phyloP scores from a whole-genome alignment of 2,888 invertebrate species.

The Acanthoscelides obtectus region DNA sequence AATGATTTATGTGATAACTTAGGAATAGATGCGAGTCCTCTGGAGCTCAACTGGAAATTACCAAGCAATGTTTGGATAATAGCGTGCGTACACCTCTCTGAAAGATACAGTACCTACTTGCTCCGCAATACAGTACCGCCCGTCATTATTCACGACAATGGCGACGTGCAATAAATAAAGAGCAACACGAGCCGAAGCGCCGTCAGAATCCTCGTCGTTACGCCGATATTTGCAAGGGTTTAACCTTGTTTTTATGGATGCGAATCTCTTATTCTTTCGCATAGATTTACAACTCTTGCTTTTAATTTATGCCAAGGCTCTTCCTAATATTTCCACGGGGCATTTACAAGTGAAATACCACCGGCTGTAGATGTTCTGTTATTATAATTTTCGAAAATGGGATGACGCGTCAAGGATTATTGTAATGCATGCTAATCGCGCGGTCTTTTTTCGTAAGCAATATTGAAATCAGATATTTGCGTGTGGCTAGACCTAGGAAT shows the following conservation, averaged over 20 bases:
- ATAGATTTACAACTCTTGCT: constrained; percentile 21
- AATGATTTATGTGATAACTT: no score
- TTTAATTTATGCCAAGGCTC: constrained; percentile 11
- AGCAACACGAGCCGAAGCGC: constrained; percentile 17
- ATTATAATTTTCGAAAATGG: not conserved
- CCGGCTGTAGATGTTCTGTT: not conserved
- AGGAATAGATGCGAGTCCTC: no score
- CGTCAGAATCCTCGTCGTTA: constrained; percentile 14
- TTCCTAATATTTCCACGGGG: constrained; percentile 2
- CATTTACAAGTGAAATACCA: not conserved
- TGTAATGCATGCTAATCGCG: not conserved
- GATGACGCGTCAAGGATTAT: not conserved
- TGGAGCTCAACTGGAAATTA: no score
- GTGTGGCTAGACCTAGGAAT: no score
- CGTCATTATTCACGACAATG: constrained; percentile 15
- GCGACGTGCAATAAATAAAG: constrained; percentile 23
- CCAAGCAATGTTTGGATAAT: not conserved
- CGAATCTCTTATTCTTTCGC: constrained; percentile 14
- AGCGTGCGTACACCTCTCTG: not conserved
- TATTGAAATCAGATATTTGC: not conserved
- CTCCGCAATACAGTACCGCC: constrained; percentile 1
- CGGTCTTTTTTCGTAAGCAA: not conserved
- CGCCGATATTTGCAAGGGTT: constrained; percentile 23
- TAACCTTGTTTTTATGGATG: constrained; percentile 24
- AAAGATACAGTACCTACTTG: not conserved